Evolutionary conservation across 35 echinoderm and acorn worm genomes (phyloP), one percentile per base, ranked within the genome.

Genomic region (Apostichopus parvimensis): DNA sequence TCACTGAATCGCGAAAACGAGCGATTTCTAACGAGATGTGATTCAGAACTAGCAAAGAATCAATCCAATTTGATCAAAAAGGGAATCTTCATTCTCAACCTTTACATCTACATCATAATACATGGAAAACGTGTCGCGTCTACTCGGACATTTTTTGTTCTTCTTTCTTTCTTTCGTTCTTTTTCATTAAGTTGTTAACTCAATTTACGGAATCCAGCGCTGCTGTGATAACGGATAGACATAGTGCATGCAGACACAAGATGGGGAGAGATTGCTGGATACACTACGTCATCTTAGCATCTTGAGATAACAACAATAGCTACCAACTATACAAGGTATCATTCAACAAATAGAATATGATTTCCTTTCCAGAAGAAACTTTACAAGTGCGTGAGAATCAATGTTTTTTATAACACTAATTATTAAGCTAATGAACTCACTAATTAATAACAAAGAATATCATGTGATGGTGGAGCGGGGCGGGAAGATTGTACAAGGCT

Each of bases 1-100:
- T 88, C 86, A 88, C 13, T 88, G 86, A 88, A 88, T 88, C 86
- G 86, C 60, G 61, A 73, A 73, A 88, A 88, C 81, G 81, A 84
- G 81, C 81, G 81, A 84, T 84, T 84, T 84, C 81, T 84, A 84
- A 84, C 81, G 53, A 88, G 86, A 88, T 73, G 86, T 73, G 86
- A 88, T 88, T 52, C 61, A 18, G 86, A 15, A 53, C 28, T 64
- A 73, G 86, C 58, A 64, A 88, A 64, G 86, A 88, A 88, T 88
- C 86, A 88, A 88, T 88, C 86, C 86, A 88, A 88, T 88, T 88
- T 88, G 86, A 88, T 73, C 34, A 72, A 34, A 66, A 80, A 45
- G 26, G 56, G 24, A 58, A 84, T 58, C 15, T 68, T 68, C 18
- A 68, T 56, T 82, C 81, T 84, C 54, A n/a, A 59, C 58, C 54